Evolutionary conservation across 1,140 invertebrate species (phyloP).

Genomic region (Sinonovacula constricta): DNA sequence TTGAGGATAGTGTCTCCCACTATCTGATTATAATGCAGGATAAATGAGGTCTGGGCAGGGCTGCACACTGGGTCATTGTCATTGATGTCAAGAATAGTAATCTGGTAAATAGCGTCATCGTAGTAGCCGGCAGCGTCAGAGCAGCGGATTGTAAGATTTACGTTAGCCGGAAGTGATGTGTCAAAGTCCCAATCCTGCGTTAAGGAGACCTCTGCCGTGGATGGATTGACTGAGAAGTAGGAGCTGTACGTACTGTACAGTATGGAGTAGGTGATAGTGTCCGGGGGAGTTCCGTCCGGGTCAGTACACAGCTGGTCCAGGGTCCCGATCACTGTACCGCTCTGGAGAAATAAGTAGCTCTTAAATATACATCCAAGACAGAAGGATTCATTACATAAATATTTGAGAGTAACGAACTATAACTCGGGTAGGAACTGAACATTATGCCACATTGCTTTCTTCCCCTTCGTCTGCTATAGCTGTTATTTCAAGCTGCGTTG

Average conservation of each 20-base stretch:
- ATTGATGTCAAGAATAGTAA: constrained; percentile 33
- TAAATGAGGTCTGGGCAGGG: constrained; percentile 13
- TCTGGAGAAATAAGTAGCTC: too few relatives aligned
- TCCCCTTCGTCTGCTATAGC: too few relatives aligned
- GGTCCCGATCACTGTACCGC: constrained; percentile 18
- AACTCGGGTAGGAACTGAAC: too few relatives aligned
- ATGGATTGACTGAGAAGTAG: constrained; percentile 25
- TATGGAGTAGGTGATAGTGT: constrained; percentile 13
- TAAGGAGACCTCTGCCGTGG: constrained; percentile 2
- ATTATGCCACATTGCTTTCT: too few relatives aligned
- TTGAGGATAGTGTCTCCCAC: constrained; percentile 7
- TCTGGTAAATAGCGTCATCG: constrained; percentile 18
- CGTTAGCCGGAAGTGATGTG: constrained; percentile 10
- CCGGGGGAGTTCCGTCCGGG: constrained; percentile 17
- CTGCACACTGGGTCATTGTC: constrained; percentile 31
- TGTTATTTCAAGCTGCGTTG: too few relatives aligned
- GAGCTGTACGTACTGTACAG: constrained; percentile 30
- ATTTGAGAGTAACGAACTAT: too few relatives aligned
- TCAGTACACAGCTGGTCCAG: constrained; percentile 13
- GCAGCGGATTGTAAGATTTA: constrained; percentile 40
- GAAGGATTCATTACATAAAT: too few relatives aligned
- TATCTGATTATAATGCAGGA: constrained; percentile 12
- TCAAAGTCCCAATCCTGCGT: constrained; percentile 28
- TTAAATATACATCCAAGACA: too few relatives aligned
- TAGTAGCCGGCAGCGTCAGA: constrained; percentile 14